Evolutionary conservation across 2,888 invertebrate genomes (phyloP).

Genomic region (Pollenia labialis): DNA sequence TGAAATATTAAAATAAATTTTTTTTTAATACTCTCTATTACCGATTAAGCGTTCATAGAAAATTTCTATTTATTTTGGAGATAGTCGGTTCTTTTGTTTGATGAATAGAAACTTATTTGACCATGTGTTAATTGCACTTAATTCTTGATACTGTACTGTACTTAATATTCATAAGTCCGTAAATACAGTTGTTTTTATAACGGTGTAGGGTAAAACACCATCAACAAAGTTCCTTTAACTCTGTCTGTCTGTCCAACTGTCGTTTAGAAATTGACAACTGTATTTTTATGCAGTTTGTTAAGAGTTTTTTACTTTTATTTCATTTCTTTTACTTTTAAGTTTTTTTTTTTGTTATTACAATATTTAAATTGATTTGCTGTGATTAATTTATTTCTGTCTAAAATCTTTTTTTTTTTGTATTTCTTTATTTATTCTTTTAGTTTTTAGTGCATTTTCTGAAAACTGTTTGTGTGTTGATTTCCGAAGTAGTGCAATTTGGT

Average conservation of each 20-base stretch:
- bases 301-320: conserved; percentile 32
- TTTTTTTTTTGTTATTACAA: conserved; percentile 50
- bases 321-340: conserved; percentile 39
- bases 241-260: conserved; percentile 10
- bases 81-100: no score
- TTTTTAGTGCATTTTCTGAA: conserved; percentile 36
- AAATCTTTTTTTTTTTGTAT: conserved; percentile 41
- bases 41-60: no score
- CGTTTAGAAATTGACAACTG: conserved; percentile 47
- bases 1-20: no score
- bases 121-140: no score
- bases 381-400: conserved; percentile 70
- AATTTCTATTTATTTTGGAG: no score
- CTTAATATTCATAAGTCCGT: no score
- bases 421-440: conserved; percentile 41
- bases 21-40: no score
- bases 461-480: conserved; percentile 49
- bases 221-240: conserved; percentile 33
- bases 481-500: conserved; percentile 61
- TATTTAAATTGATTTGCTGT: conserved; percentile 73
- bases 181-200: no score
- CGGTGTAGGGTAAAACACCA: background rate
- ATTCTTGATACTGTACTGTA: no score
- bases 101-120: no score
- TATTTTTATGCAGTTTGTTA: conserved; percentile 36